Base-by-base conservation (phyloP, 2,797 vertebrate species). In the Centroberyx gerrardi region DNA sequence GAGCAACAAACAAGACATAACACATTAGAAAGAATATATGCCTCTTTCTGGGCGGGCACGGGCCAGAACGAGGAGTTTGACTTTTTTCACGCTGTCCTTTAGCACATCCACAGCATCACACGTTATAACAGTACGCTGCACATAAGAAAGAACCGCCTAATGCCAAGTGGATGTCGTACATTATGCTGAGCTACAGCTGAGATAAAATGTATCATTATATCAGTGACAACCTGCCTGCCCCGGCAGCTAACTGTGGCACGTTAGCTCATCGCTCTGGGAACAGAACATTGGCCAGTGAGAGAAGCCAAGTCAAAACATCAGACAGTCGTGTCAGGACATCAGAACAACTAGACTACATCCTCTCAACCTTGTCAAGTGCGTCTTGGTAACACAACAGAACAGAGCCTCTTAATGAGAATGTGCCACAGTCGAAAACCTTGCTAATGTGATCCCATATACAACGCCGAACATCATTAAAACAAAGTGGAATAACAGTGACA, bases 261-360 rank as follows among this genome's bases (percentile, higher is more conserved):
- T 71, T 73, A 80, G 67, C 75, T 84, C 64, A 48, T 81, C 71
- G 79, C 56, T 87, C 68, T 22, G 54, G 75, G 77, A 82, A 68
- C 29, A 66, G 77, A 79, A 69, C 79, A 74, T 44, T 67, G 76
- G 74, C 62, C 44, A 27, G 80, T 46, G 29, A 68, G 55, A 67
- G 18, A 74, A 58, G 67, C 72, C 56, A 42, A 82, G 62, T 51
- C 4, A 10, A 68, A 75, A 75, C 2, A 31, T 79, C 60, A 67
- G 36, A 74, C 66, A 33, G 53, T 69, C 29, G 67, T 55, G 61
- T 75, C 67, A 52, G 68, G 58, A 54, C 74, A 59, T 80, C 68
- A 59, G 55, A 77, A 77, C 40, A 67, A 65, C 54, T 5, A 70
- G 73, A 78, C 65, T 33, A 68, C 76, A 64, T 84, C 40, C 28